Conservation (phyloP, 2,888 invertebrate genomes). For the Chirona hameri region DNA sequence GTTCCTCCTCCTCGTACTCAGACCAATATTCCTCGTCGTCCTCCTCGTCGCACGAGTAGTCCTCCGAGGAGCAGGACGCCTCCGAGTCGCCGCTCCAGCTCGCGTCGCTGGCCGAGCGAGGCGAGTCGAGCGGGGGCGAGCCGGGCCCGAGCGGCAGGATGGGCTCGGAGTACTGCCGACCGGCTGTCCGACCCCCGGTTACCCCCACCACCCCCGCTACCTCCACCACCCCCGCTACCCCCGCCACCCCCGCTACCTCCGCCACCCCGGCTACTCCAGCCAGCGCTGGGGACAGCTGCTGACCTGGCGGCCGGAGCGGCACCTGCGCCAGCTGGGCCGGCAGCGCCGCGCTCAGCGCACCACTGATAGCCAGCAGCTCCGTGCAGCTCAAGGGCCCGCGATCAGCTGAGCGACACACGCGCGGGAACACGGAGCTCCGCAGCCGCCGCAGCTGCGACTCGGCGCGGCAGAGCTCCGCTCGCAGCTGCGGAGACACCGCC, state of each 20-base stretch:
- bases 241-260: no score
- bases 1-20: slow-evolving; percentile 33
- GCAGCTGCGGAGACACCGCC: neutral
- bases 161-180: slow-evolving; percentile 43
- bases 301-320: no score
- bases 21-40: slow-evolving; percentile 38
- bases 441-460: slow-evolving; percentile 35
- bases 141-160: slow-evolving; percentile 39
- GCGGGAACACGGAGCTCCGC: slow-evolving; percentile 33
- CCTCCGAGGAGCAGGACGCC: slow-evolving; percentile 38
- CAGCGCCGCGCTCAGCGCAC: slow-evolving; percentile 83
- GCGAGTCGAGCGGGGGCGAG: slow-evolving; percentile 32
- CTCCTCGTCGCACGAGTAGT: slow-evolving; percentile 33
- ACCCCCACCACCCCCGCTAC: no score
- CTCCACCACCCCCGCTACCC: no score
- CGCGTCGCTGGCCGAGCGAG: neutral
- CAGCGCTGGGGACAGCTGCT: no score
- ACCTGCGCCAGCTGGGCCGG: slow-evolving; percentile 64
- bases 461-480: slow-evolving; percentile 32
- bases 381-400: slow-evolving; percentile 70
- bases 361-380: slow-evolving; percentile 84
- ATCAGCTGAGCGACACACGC: slow-evolving; percentile 37
- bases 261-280: no score
- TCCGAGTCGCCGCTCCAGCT: neutral
- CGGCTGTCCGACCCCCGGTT: slow-evolving; percentile 26